Conservation (phyloP, 2,888 invertebrate genomes). For the Acrobasis suavella region DNA sequence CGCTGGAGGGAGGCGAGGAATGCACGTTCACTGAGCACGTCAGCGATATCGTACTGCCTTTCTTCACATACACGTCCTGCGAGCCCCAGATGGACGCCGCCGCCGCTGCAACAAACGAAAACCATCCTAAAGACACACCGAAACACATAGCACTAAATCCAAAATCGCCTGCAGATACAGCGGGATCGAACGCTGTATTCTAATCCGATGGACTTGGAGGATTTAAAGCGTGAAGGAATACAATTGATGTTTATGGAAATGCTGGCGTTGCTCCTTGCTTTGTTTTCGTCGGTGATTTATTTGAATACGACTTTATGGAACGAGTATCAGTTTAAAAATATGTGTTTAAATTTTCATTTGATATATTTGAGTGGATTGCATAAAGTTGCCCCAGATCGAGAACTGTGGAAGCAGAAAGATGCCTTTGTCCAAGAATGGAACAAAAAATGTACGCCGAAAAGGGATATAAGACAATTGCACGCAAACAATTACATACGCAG, state of each 20-base stretch:
- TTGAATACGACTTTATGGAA: conserved; percentile 3
- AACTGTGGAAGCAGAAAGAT: too few species aligned
- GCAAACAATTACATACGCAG: too few species aligned
- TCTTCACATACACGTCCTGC: conserved; percentile 93
- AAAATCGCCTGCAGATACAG: conserved; percentile 12
- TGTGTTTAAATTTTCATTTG: background rate
- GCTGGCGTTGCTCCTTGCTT: conserved; percentile 5
- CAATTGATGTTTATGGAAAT: conserved; percentile 21
- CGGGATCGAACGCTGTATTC: conserved; percentile 25
- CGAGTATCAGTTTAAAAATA: background rate
- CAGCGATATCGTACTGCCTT: conserved; percentile 94
- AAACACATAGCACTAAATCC: conserved; percentile 20
- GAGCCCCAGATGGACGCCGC: conserved; percentile 93
- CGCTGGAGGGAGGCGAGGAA: conserved; percentile 87
- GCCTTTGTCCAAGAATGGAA: too few species aligned
- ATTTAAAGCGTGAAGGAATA: conserved; percentile 21
- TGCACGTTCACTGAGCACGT: conserved; percentile 94
- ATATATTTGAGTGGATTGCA: too few species aligned
- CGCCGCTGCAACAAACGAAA: conserved; percentile 86
- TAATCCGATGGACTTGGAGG: conserved; percentile 28
- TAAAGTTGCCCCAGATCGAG: too few species aligned
- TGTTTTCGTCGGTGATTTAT: conserved; percentile 13
- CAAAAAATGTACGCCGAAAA: too few species aligned
- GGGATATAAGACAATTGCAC: too few species aligned
- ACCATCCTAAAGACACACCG: conserved; percentile 37